These are phyloP conservation scores for Linyphia triangularis DNA, from an alignment of 2,888 invertebrate species.

Conservation along the genomic window DNA sequence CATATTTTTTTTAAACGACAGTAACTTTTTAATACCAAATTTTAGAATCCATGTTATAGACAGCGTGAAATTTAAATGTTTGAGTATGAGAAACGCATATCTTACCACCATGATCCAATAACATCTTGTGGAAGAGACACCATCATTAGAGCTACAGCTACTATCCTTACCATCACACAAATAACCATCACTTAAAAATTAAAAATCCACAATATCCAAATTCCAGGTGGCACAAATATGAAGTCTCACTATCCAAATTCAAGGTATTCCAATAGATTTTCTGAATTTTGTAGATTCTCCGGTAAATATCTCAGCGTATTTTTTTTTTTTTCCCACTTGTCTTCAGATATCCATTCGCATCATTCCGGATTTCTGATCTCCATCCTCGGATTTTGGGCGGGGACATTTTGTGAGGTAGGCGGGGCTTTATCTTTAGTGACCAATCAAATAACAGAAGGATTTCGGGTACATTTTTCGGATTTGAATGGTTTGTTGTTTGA, in stretches of 20 bases:
- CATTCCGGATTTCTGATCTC: not conserved
- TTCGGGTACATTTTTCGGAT: too few relatives aligned
- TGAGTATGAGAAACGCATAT: too few relatives aligned
- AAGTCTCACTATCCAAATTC: not conserved
- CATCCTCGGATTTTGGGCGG: not conserved
- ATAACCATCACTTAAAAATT: not conserved
- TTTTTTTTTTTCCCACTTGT: too few relatives aligned
- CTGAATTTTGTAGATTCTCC: too few relatives aligned
- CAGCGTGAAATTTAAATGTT: too few relatives aligned
- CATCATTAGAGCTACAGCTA: not conserved
- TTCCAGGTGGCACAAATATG: not conserved
- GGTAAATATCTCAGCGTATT: not conserved
- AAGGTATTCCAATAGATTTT: not conserved
- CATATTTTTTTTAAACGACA: too few relatives aligned
- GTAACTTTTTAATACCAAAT: too few relatives aligned
- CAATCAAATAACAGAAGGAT: not conserved
- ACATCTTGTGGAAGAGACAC: constrained; percentile 20
- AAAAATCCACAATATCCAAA: not conserved
- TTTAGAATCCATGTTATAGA: too few relatives aligned
- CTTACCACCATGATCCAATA: constrained; percentile 49
- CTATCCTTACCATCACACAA: not conserved
- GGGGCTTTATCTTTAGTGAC: not conserved
- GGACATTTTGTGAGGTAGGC: not conserved
- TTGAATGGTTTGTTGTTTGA: too few relatives aligned
- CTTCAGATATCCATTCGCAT: too few relatives aligned